Evolutionary conservation across 2,113 vertebrate genomes (phyloP), one percentile per base, ranked within the genome.

Genomic region (Oryctolagus cuniculus): DNA sequence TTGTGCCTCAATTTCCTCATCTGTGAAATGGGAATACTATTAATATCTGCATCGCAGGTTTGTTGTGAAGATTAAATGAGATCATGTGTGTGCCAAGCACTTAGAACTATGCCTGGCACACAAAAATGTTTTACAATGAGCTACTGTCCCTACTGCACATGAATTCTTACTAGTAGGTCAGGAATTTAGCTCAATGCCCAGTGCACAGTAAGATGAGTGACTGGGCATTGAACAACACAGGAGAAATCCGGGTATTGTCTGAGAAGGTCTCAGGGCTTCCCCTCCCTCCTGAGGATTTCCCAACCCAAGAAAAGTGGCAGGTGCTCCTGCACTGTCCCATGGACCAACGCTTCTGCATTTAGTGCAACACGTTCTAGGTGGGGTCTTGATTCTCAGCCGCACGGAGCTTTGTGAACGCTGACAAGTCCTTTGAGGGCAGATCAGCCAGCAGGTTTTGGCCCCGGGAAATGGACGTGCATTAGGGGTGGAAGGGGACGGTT

Each of bases 71-170:
- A 69, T 72, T 84, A 89, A 81, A 93, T n/a, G 94, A 72, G 36
- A 72, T 75, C 78, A 63, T 36, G 16, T 49, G 24, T 61, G 63
- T 21, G 5, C 24, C 51, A 83, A 87, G 6, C 85, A 80, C 70
- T 95, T 93, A 87, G 73, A 86, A 78, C 31, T 70, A 19, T 86
- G 80, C 53, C 44, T n/a, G 61, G 80, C 85, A 96, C 64, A 90
- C 49, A 73, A 27, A 91, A 81, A 94, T 67, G 53, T 58, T 58
- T 15, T 58, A 91, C 83, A n/a, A 67, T 66, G 67, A 88, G 81
- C 58, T 92, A 44, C 22, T 11, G n/a, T 92, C 89, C 22, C 88
- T 87, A 67, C 12, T 58, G 25, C 34, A 72, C n/a, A 77, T 2
- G 38, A 77, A 89, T 86, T 86, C 63, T 63, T 86, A 64, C 78